Base-by-base conservation (phyloP, 1,140 invertebrate genomes). In the Drosophila chauvacae region DNA sequence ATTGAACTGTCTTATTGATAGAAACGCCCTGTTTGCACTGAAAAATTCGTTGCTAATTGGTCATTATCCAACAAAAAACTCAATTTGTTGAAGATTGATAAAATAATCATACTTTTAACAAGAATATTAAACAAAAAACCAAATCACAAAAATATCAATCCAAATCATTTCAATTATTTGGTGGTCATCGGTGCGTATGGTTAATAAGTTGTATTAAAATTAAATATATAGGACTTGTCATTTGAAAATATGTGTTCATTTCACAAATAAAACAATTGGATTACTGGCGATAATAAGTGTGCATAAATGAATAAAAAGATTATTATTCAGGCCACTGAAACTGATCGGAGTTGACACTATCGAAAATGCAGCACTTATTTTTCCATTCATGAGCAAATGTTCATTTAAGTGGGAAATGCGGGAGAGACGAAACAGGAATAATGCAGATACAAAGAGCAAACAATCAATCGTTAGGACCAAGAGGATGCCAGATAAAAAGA, bases 181-280 rank as follows among this genome's bases (percentile, higher is more conserved):
- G 23, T 53, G 63, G 37, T 10, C 37, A 53, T 9, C 37, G 37
- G 63, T 68, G 66, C 66, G 47, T 69, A 69, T 69, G 66, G 42
- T 69, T 69, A 69, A 68, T 53, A 68, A 44, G 53, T 53, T 35
- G 28, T 55, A 69, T 69, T 68, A 68, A 69, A 51, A 35, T 69
- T 47, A 53, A 44, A 69, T 14, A 30, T 48, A n/a, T 28, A n/a
- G 14, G 35, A 37, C 11, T 33, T 57, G 42, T 48, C 68, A 70
- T 69, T 57, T 26, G 14, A 39, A 39, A 47, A 39, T 26, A 41
- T n/a, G 30, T 7, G n/a, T 48, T 58, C 26, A 39, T 41, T 33
- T 48, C 14, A 20, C 33, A n/a, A 48, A 68, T 23, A 39, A 18
- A 39, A 9, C 28, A 66, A 66, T 41, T 71, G 28, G 42, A 48